Evolutionary conservation across 1,140 invertebrate species (phyloP), one percentile per base, ranked within the genome.

Genomic region (Trichonephila inaurata): DNA sequence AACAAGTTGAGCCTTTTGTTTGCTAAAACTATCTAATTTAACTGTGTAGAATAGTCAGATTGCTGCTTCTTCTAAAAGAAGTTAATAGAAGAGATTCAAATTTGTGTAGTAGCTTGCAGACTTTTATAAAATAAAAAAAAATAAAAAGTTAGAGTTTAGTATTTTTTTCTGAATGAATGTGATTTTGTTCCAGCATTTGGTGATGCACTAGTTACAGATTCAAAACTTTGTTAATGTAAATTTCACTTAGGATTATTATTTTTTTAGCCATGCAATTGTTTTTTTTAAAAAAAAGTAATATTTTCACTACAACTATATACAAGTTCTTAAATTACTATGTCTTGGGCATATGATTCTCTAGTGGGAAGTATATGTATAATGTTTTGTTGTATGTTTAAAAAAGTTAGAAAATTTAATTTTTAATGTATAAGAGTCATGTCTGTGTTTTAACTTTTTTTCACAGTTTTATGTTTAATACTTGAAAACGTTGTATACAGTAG

Each of bases 21-120:
- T 77, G 24, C 72, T 16, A 77, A 33, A 77, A 64, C 18, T 51
- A 64, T 64, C 62, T 64, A 64, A 64, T 64, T 64, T 64, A 64
- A 40, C n/a, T 77, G 28, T 40, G 18, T 33, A 77, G 24, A 33
- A 16, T 77, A 77, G 72, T 77, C 33, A 51, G 14, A 64, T 18
- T 77, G 72, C 72, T 77, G 28, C 24, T 77, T 14, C 72, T 77
- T 33, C 72, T 33, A 16, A 16, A 12, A 16, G 24, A 77, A 77
- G 28, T 33, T 40, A 18, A 33, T 77, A 16, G 28, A 77, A 28
- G 72, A 77, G 16, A 77, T 77, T 33, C 14, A 28, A 77, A 24
- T 77, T 77, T 77, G 14, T 77, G 72, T 77, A 77, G 72, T 77
- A 77, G 28, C 18, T 77, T 77, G 66, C 66, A 77, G 72, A 64